Conservation (phyloP, 2,888 invertebrate species). For the Cyrtodaria siliqua region DNA sequence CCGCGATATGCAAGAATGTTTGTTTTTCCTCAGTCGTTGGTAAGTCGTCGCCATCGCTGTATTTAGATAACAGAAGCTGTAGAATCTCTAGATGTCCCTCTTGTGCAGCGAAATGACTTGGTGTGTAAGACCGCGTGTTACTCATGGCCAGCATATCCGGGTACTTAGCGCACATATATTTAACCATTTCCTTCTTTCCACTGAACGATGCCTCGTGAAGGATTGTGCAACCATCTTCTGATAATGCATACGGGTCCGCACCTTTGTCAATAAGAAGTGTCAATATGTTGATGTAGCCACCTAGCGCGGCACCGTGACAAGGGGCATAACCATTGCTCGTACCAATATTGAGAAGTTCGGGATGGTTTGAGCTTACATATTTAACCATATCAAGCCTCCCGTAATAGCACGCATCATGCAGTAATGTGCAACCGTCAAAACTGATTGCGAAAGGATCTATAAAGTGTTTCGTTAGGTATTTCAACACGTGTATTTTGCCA, state of each 20-base stretch:
- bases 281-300: conserved; percentile 48
- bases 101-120: conserved; percentile 56
- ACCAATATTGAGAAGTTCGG: conserved; percentile 25
- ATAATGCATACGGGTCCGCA: conserved; percentile 29
- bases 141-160: conserved; percentile 26
- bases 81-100: conserved; percentile 50
- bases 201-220: conserved; percentile 59
- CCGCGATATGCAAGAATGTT: conserved; percentile 56
- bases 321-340: conserved; percentile 46
- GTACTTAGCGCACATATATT: conserved; percentile 28
- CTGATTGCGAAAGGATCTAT: conserved; percentile 31
- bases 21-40: conserved; percentile 43
- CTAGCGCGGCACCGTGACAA: conserved; percentile 51
- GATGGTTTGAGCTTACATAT: conserved; percentile 30
- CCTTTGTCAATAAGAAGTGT: conserved; percentile 16
- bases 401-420: conserved; percentile 61
- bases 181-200: conserved; percentile 50
- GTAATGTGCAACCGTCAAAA: conserved; percentile 51
- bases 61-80: conserved; percentile 9
- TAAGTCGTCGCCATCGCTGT: background rate
- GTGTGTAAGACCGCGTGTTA: conserved; percentile 35
- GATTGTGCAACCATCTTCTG: conserved; percentile 51
- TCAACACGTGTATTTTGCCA: conserved; percentile 42
- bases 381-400: conserved; percentile 36
- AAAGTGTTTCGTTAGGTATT: conserved; percentile 27